These are phyloP conservation scores for Onychomys arenicola DNA, from an alignment of 2,797 vertebrate genomes.

Conservation along the genomic window DNA sequence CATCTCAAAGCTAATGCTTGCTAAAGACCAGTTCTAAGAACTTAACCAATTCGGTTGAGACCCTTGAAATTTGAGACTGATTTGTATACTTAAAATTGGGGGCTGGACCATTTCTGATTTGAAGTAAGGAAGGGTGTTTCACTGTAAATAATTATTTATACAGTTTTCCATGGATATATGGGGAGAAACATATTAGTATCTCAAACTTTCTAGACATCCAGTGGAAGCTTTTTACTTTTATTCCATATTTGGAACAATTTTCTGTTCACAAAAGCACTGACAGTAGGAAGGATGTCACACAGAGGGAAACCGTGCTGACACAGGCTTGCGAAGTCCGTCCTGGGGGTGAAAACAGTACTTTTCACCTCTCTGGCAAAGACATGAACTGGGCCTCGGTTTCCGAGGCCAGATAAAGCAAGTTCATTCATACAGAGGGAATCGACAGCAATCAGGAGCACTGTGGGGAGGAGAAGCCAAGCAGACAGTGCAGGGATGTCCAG, in stretches of 20 bases:
- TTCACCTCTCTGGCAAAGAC: constrained; percentile 2
- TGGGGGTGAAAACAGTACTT: neutral
- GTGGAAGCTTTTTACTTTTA: neutral
- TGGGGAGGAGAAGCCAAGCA: neutral
- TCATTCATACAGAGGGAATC: neutral
- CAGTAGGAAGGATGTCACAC: constrained; percentile 28
- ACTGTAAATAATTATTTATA: neutral
- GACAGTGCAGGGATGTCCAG: neutral
- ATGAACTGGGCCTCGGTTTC: neutral
- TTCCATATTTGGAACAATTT: neutral
- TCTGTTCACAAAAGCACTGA: neutral
- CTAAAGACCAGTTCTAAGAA: neutral
- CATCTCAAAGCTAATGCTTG: neutral
- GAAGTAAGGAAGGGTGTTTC: neutral
- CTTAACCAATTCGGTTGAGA: neutral
- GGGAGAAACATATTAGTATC: neutral
- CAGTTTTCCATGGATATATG: neutral
- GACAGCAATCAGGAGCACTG: neutral
- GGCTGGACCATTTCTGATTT: neutral
- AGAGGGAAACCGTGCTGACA: neutral
- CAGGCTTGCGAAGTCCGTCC: constrained; percentile 51
- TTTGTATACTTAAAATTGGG: neutral
- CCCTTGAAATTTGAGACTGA: neutral
- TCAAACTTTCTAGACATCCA: neutral
- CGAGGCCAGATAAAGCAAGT: neutral